phyloP scores from a whole-genome alignment of 2,113 vertebrate genomes.

The Riparia riparia region DNA sequence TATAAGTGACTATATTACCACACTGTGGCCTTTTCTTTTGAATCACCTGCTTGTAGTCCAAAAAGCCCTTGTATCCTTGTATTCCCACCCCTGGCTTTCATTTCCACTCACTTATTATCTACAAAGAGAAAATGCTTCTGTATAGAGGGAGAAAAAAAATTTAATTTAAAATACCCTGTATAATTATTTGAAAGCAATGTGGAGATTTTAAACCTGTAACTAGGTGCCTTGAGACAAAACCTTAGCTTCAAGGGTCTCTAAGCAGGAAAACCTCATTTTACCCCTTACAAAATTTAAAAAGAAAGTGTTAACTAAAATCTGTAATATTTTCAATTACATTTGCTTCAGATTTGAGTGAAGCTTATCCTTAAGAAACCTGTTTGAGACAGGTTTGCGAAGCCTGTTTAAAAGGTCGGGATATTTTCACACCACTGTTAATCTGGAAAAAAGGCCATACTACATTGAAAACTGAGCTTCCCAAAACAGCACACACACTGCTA shows the following conservation, averaged over 20 bases:
- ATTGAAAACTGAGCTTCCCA: not conserved
- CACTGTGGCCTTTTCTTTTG: not conserved
- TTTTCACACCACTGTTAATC: not conserved
- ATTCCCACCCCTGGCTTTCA: fast-evolving
- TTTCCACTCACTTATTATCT: not conserved
- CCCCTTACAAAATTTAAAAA: not conserved
- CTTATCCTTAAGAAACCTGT: not conserved
- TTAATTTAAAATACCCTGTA: not conserved
- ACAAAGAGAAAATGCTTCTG: not conserved
- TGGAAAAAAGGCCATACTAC: not conserved
- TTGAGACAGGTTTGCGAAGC: not conserved
- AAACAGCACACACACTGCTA: not conserved
- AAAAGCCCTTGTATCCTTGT: not conserved
- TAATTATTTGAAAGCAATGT: not conserved
- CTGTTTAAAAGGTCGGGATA: not conserved
- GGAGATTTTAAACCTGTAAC: not conserved
- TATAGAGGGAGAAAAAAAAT: not conserved
- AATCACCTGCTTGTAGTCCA: not conserved
- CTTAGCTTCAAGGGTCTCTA: not conserved
- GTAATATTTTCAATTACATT: not conserved
- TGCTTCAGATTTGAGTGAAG: not conserved
- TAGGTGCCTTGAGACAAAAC: not conserved
- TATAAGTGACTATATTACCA: not conserved
- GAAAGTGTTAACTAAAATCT: not conserved
- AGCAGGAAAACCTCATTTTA: not conserved